These are phyloP conservation scores for Polyploca ridens DNA, from an alignment of 2,888 invertebrate species.

Conservation along the genomic window DNA sequence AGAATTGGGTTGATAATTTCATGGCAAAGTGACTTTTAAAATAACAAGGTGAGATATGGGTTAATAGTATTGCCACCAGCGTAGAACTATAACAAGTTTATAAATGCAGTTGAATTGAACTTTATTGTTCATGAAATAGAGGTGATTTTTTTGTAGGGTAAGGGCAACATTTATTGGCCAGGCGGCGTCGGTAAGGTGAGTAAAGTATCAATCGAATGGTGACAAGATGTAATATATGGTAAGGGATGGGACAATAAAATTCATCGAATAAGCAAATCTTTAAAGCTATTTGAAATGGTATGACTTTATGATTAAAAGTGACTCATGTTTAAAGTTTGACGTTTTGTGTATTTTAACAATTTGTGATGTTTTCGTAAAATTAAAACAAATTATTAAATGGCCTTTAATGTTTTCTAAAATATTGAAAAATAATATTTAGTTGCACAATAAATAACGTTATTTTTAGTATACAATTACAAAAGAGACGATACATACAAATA, in stretches of 20 bases:
- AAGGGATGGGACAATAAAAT: slow-evolving; percentile 26
- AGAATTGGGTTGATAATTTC: neutral
- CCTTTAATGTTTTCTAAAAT: too few relatives aligned
- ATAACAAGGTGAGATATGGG: slow-evolving; percentile 58
- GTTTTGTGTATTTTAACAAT: neutral
- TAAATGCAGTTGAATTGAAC: slow-evolving; percentile 19
- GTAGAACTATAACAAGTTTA: slow-evolving; percentile 36
- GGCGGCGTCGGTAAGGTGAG: slow-evolving; percentile 40
- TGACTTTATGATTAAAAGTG: neutral
- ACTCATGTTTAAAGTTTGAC: neutral
- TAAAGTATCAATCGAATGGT: slow-evolving; percentile 56
- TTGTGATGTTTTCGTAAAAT: neutral
- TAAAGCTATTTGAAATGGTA: neutral
- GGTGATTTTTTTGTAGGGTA: slow-evolving; percentile 21
- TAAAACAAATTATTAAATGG: too few relatives aligned
- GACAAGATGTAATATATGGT: slow-evolving; percentile 58
- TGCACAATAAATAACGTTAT: too few relatives aligned
- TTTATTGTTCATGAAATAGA: slow-evolving; percentile 33
- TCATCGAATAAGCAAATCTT: slow-evolving; percentile 15
- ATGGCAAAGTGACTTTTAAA: neutral
- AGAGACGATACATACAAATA: too few relatives aligned
- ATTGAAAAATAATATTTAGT: too few relatives aligned
- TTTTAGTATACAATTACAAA: too few relatives aligned
- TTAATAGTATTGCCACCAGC: slow-evolving; percentile 67
- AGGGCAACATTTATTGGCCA: slow-evolving; percentile 19